Conservation (phyloP, 2,888 invertebrate genomes). For the Pimpla rufipes region DNA sequence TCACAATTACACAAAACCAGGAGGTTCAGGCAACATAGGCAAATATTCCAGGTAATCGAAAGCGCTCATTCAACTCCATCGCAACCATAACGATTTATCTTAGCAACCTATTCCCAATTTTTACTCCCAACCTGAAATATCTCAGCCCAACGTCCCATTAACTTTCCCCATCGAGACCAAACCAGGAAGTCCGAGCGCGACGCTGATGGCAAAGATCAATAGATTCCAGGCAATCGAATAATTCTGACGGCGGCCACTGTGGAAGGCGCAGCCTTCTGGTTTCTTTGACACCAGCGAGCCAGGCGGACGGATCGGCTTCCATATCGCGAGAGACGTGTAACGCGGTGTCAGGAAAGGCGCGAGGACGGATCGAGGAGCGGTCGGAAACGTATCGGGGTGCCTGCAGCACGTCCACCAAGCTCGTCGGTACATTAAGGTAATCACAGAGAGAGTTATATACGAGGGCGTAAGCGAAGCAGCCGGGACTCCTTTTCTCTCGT, state of each 20-base stretch:
- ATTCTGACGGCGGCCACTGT: constrained; percentile 29
- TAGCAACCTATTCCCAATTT: too few species aligned
- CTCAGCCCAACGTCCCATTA: too few species aligned
- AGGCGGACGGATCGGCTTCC: not conserved
- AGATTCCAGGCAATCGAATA: constrained; percentile 1
- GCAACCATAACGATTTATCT: too few species aligned
- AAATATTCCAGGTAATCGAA: too few species aligned
- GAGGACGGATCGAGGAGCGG: constrained; percentile 23
- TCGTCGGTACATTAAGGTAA: constrained; percentile 76
- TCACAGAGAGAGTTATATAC: constrained; percentile 71
- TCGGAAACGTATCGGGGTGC: constrained; percentile 24
- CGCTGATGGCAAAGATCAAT: not conserved
- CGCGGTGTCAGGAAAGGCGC: constrained; percentile 10
- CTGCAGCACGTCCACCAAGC: constrained; percentile 39
- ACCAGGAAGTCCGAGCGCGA: too few species aligned
- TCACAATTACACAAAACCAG: too few species aligned
- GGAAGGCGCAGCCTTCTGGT: too few species aligned
- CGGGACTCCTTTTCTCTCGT: constrained; percentile 24
- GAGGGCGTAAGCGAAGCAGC: constrained; percentile 52
- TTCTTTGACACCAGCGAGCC: not conserved
- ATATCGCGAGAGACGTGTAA: not conserved
- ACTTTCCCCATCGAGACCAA: too few species aligned
- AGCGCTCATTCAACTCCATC: too few species aligned
- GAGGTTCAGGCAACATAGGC: too few species aligned
- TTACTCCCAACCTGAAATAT: too few species aligned